Evolutionary conservation across 2,797 vertebrate genomes (phyloP).

Genomic region (Squalus acanthias): DNA sequence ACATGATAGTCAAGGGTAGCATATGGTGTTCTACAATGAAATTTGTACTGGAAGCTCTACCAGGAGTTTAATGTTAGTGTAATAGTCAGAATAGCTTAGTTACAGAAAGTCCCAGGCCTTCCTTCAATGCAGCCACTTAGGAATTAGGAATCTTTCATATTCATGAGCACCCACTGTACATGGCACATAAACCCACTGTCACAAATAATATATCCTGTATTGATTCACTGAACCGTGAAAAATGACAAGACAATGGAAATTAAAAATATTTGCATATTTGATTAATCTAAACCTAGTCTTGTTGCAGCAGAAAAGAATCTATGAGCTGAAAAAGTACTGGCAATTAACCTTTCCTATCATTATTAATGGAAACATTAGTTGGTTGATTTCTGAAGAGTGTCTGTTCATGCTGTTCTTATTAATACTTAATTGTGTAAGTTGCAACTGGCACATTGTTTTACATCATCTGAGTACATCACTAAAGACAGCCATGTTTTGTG

Average conservation of each 20-base stretch:
- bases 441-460: not conserved
- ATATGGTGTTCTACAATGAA: not conserved
- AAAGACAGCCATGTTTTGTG: not conserved
- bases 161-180: not conserved
- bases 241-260: not conserved
- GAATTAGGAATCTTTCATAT: not conserved
- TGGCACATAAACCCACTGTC: not conserved
- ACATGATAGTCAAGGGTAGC: not conserved
- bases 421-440: too few species aligned
- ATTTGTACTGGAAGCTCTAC: not conserved
- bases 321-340: not conserved
- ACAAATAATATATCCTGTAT: not conserved
- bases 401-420: too few species aligned
- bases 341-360: not conserved
- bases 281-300: not conserved
- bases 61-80: not conserved
- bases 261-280: not conserved
- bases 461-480: not conserved
- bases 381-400: too few species aligned
- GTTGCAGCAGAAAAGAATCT: not conserved
- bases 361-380: too few species aligned
- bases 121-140: not conserved
- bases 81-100: not conserved
- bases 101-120: not conserved
- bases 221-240: not conserved